Conservation (phyloP, 2,888 invertebrate species). For the Deilephila elpenor region DNA sequence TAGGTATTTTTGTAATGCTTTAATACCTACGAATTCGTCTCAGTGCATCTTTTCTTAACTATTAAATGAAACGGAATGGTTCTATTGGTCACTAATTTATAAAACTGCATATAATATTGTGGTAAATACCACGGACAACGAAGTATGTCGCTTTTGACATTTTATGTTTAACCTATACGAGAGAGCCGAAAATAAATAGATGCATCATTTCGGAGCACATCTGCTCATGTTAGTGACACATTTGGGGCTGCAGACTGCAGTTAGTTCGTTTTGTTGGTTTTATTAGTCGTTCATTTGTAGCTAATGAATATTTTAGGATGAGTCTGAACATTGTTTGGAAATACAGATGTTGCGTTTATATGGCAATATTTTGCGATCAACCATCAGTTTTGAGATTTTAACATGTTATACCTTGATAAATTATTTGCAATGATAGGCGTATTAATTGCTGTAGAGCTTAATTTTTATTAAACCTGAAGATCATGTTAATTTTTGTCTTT, state of each 20-base stretch:
- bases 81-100: too few relatives aligned
- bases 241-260: neutral
- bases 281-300: neutral
- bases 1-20: too few relatives aligned
- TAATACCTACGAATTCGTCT: too few relatives aligned
- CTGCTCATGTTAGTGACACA: neutral
- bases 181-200: conserved; percentile 6
- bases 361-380: too few relatives aligned
- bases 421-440: too few relatives aligned
- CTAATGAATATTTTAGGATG: neutral
- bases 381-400: too few relatives aligned
- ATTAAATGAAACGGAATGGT: too few relatives aligned
- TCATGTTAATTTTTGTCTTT: conserved; percentile 14
- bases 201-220: neutral
- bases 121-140: neutral
- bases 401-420: too few relatives aligned
- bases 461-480: too few relatives aligned
- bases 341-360: too few relatives aligned
- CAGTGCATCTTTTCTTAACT: too few relatives aligned
- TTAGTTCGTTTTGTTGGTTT: neutral
- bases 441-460: too few relatives aligned
- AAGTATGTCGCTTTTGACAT: neutral
- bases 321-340: neutral
- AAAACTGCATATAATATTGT: neutral
- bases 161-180: neutral